Evolutionary conservation across 2,888 invertebrate species (phyloP), one percentile per base, ranked within the genome.

Genomic region (Diplolepis rosae): DNA sequence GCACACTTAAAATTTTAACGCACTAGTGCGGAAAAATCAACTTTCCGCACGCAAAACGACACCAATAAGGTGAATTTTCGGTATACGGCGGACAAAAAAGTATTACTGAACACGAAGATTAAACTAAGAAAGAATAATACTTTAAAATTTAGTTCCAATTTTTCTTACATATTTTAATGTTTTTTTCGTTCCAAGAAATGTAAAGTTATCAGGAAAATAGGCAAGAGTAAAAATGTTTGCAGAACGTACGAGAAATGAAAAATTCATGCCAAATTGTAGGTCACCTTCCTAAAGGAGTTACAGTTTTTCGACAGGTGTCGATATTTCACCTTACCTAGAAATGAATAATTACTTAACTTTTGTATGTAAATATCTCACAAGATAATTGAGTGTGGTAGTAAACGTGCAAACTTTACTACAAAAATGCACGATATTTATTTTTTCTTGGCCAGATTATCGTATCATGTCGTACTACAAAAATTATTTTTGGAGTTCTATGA

Each of bases 401-500:
- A 28, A 52, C 32, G n/a, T 18, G 18, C 11, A 54, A 28, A 52
- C 32, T 5, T 18, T 56, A 35, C 35, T 13, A 35, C 32, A 35
- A 22, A 56, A 56, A 35, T 13, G 24, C n/a, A 24, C 35, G 22
- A 56, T 15, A 56, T 15, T 56, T 56, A 35, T 56, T 13, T 52
- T 27, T 24, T 13, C 22, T 18, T 45, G 22, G 35, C 1, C 0
- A 35, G 22, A 56, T 35, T 35, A 35, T 35, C 35, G 35, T 54
- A 56, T 32, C 22, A 56, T 13, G 56, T 35, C 22, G 15, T 30
- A 11, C 24, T 56, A 35, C 18, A 35, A 6, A 35, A 18, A 35
- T 56, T 56, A 56, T 56, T 56, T 54, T 54, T 18, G 11, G 32
- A 56, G 22, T 13, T 56, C 35, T 56, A 56, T 56, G 45, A 18